Evolutionary conservation across 2,888 invertebrate genomes (phyloP).

Genomic region (Catocala nupta): DNA sequence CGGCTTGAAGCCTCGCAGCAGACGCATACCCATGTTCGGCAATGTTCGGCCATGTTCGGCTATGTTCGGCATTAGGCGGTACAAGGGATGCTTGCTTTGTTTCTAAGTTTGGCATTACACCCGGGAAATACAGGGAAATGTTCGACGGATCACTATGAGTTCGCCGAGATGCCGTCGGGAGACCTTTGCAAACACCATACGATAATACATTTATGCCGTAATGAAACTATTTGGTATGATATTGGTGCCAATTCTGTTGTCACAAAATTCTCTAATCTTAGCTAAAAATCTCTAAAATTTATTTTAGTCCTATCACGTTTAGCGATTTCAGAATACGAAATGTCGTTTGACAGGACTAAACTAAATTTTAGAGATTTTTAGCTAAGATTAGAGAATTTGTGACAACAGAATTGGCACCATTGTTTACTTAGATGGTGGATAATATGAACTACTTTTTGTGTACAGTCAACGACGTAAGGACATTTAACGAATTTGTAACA

Average conservation of each 20-base stretch:
- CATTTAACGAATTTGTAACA: no score
- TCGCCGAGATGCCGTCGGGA: slow-evolving; percentile 53
- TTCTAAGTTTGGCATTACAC: slow-evolving; percentile 67
- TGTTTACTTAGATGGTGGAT: slow-evolving; percentile 16
- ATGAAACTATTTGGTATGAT: slow-evolving; percentile 49
- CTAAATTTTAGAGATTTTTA: no score
- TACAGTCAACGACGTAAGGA: no score
- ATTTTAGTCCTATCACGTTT: no score
- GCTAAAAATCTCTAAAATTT: no score
- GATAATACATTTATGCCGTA: slow-evolving; percentile 48
- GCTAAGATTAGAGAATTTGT: no score
- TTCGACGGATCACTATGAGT: slow-evolving; percentile 61
- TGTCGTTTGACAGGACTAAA: no score
- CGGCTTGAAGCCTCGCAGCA: slow-evolving; percentile 35
- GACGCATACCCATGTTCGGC: slow-evolving; percentile 51
- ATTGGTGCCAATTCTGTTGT: no score
- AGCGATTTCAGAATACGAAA: no score
- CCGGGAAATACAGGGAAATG: slow-evolving; percentile 68
- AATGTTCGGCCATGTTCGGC: slow-evolving; percentile 37
- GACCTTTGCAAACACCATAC: slow-evolving; percentile 50
- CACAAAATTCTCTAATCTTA: no score
- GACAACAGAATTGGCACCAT: no score
- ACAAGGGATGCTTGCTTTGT: slow-evolving; percentile 70
- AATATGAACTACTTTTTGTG: background rate
- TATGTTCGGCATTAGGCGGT: slow-evolving; percentile 52